A percentile compares a stretch with the other conserved stretches of the same genome.
Evolutionary conservation across 2,888 invertebrate species (phyloP).

Genomic region (Lapara coniferarum): DNA sequence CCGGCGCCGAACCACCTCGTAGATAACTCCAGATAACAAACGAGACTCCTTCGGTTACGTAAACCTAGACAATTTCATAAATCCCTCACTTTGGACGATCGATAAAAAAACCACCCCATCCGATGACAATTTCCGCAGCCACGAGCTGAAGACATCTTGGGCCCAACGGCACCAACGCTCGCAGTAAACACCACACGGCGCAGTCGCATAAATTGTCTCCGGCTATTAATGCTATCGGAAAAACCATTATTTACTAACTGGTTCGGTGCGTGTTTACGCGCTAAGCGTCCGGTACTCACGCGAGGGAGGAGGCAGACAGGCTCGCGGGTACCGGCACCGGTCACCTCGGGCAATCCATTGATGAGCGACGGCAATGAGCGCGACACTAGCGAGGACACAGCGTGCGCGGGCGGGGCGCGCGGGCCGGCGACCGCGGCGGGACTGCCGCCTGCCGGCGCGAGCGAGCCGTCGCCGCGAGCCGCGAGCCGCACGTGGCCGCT

Average conservation of each 20-base stretch:
- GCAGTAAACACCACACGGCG: slow-evolving; percentile 69
- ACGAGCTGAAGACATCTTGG: slow-evolving; percentile 44
- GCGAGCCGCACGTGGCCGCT: slow-evolving; percentile 56
- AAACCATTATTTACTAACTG: slow-evolving; percentile 63
- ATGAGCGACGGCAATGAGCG: slow-evolving; percentile 56
- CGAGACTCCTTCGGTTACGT: slow-evolving; percentile 70
- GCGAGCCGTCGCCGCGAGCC: slow-evolving; percentile 31
- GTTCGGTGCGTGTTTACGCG: slow-evolving; percentile 48
- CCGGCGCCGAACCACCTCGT: slow-evolving; percentile 47
- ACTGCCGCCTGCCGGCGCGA: slow-evolving; percentile 66
- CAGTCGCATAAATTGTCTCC: slow-evolving; percentile 63
- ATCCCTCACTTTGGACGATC: slow-evolving; percentile 60
- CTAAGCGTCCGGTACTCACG: slow-evolving; percentile 51
- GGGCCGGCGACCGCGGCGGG: slow-evolving; percentile 67
- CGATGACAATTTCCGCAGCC: slow-evolving; percentile 56
- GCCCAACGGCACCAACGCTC: slow-evolving; percentile 53
- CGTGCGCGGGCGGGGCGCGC: slow-evolving; percentile 52
- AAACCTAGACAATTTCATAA: slow-evolving; percentile 69
- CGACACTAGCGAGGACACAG: slow-evolving; percentile 51
- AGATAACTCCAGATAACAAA: slow-evolving; percentile 65
- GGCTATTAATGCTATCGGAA: slow-evolving; percentile 59
- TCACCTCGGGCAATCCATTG: slow-evolving; percentile 77
- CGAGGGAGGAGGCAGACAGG: slow-evolving; percentile 39
- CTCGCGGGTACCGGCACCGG: slow-evolving; percentile 52
- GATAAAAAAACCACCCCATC: slow-evolving; percentile 60